A percentile compares a stretch with the other conserved stretches of the same genome.
Conservation (phyloP, 2,888 invertebrate genomes). For the Netelia melanura region DNA sequence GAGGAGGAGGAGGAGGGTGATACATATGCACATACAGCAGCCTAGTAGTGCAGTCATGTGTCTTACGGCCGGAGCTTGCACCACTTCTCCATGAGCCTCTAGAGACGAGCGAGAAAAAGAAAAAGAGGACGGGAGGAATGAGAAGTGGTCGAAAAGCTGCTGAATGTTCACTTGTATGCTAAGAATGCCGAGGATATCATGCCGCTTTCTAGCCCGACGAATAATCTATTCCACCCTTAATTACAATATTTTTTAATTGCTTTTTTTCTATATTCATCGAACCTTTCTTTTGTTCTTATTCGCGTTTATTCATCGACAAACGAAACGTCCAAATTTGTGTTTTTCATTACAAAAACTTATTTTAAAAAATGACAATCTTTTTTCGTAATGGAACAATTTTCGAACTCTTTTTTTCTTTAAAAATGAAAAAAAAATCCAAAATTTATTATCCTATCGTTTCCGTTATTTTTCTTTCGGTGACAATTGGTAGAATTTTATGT, state of each 20-base stretch:
- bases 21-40: constrained; percentile 13
- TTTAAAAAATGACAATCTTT: too few species aligned
- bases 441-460: too few species aligned
- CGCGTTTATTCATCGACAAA: neutral
- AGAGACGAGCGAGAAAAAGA: constrained; percentile 10
- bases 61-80: constrained; percentile 27
- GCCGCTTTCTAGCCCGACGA: neutral
- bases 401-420: too few species aligned
- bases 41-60: constrained; percentile 56
- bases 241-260: neutral
- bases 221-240: neutral
- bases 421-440: too few species aligned
- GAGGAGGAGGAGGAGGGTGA: neutral
- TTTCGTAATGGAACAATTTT: too few species aligned
- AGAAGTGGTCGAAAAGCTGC: constrained; percentile 26
- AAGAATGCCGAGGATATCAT: neutral
- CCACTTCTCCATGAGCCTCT: constrained; percentile 26
- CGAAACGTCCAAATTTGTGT: neutral
- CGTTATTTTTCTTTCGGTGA: too few species aligned
- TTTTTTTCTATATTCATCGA: neutral
- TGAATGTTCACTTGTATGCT: constrained; percentile 32
- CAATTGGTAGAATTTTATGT: too few species aligned
- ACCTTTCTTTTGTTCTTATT: too few species aligned
- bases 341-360: too few species aligned
- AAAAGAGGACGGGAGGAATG: constrained; percentile 11